A percentile compares a stretch with the other conserved stretches of the same genome.
Evolutionary conservation across 2,113 vertebrate species (phyloP).

Genomic region (Sorex araneus): DNA sequence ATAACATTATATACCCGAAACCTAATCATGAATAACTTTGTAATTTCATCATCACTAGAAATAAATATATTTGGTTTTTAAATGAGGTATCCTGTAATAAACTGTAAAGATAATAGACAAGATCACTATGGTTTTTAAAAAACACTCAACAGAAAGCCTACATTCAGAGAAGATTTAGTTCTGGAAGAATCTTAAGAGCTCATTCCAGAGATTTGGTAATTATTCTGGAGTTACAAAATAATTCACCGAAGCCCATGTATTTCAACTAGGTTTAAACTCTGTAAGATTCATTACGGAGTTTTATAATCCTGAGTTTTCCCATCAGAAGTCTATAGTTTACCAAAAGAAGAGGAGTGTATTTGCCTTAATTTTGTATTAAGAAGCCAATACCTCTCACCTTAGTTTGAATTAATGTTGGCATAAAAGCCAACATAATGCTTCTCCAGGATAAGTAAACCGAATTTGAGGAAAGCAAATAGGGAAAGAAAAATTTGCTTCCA

Average conservation of each 20-base stretch:
- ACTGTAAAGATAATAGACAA: not conserved
- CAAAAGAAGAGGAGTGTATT: not conserved
- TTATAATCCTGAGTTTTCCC: slow-evolving; percentile 19
- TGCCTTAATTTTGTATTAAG: slow-evolving; percentile 12
- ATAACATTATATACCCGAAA: too few relatives aligned
- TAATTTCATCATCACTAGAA: too few relatives aligned
- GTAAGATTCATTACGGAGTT: not conserved
- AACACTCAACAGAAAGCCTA: not conserved
- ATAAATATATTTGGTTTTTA: too few relatives aligned
- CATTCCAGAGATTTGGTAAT: not conserved
- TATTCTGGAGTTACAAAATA: slow-evolving; percentile 2
- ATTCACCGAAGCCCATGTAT: not conserved
- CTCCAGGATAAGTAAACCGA: not conserved
- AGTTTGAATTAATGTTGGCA: slow-evolving; percentile 10
- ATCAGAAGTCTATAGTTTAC: not conserved
- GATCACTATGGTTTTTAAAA: not conserved
- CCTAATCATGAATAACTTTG: too few relatives aligned
- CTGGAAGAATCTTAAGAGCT: not conserved
- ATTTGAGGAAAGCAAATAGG: not conserved
- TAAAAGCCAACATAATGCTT: not conserved
- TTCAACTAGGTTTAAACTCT: not conserved
- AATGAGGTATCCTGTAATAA: not conserved
- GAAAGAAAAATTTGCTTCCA: not conserved
- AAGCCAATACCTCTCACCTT: not conserved
- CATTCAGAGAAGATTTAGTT: not conserved